Base-by-base conservation (phyloP, 1,140 invertebrate genomes). In the Aphis gossypii region DNA sequence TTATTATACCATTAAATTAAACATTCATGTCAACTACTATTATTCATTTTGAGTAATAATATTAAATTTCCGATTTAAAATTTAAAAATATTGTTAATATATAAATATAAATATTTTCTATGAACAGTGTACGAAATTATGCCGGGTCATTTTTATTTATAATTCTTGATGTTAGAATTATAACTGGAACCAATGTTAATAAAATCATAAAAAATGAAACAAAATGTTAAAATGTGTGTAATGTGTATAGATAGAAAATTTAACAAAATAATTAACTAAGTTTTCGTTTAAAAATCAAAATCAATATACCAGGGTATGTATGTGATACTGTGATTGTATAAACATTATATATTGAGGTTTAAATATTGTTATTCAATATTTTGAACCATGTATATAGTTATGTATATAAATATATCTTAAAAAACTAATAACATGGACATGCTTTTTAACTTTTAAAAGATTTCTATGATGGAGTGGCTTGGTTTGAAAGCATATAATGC, bases 391-490 rank as follows among this genome's bases (percentile, higher is more conserved):
- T 30, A 83, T 21, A 23, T 23, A 41, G 38, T 2, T 41, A 23
- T 83, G 82, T 41, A 38, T 23, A 23, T 38, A 41, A 38, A 38
- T 38, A 23, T 83, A 38, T 8, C 20, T 11, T 41, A 1, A 84
- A 84, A 84, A 84, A 44, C 41, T 41, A 44, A 25, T 44, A 44
- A 84, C 23, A 44, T 3, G 23, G 46, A 20, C 86, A 48, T 30
- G 46, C 44, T 88, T 48, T 48, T n/a, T 48, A 88, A 51, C 86
- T 88, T 48, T 88, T 88, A 48, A 51, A 88, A 46, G 20, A 88
- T 89, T 35, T 1, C 48, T 56, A 8, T 56, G 48, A 89, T 38
- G 20, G 48, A 89, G 88, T 89, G 48, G 48, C 41, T 41, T n/a
- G 51, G n/a, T 56, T 56, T 56, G 48, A 56, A 89, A 56, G 88